Conservation (phyloP, 2,888 invertebrate genomes). For the Platerodrilus igneus region DNA sequence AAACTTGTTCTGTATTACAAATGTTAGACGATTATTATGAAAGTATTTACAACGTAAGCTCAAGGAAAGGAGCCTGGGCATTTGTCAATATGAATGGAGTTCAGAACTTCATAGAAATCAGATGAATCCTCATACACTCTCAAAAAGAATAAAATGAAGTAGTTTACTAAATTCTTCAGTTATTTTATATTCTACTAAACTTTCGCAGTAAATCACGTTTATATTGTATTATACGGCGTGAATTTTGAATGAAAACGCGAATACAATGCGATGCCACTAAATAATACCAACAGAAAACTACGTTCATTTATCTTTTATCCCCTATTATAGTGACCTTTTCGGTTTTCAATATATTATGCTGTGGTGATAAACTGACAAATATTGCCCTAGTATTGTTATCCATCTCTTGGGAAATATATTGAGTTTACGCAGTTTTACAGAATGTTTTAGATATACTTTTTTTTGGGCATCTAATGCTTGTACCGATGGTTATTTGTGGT, state of each 20-base stretch:
- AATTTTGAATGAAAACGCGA: slow-evolving; percentile 20
- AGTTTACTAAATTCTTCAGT: slow-evolving; percentile 17
- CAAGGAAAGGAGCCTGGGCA: too few relatives aligned
- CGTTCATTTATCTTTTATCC: slow-evolving; percentile 21
- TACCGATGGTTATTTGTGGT: too few relatives aligned
- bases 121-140: slow-evolving; percentile 22
- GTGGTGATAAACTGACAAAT: too few relatives aligned
- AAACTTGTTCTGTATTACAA: too few relatives aligned
- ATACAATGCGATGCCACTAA: slow-evolving; percentile 21
- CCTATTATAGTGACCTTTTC: slow-evolving; percentile 16
- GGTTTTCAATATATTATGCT: slow-evolving; percentile 19
- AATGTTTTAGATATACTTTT: too few relatives aligned
- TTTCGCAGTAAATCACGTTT: slow-evolving; percentile 20
- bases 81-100: slow-evolving; percentile 18
- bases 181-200: slow-evolving; percentile 20
- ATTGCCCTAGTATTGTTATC: slow-evolving; percentile 13
- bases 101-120: slow-evolving; percentile 16
- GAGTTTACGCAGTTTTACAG: too few relatives aligned
- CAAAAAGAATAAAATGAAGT: slow-evolving; percentile 16
- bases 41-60: too few relatives aligned
- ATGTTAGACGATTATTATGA: too few relatives aligned
- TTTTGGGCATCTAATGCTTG: too few relatives aligned
- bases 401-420: too few relatives aligned
- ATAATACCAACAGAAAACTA: slow-evolving; percentile 23
- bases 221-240: slow-evolving; percentile 19